phyloP scores from a whole-genome alignment of 2,888 invertebrate species.

The Melanostoma mellinum region DNA sequence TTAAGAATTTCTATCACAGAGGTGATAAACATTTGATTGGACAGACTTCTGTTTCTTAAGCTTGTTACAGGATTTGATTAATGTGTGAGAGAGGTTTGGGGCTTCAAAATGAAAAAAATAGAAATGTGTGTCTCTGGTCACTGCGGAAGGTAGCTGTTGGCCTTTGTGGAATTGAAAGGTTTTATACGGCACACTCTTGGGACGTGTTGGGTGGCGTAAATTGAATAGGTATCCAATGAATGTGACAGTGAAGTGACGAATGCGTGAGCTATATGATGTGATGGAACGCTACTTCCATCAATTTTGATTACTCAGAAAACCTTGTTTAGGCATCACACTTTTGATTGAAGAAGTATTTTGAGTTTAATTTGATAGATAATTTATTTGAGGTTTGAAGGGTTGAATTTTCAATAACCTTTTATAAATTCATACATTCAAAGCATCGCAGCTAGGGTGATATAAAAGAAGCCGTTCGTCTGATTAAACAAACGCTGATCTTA shows the following conservation, averaged over 20 bases:
- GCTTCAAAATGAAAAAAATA: constrained; percentile 9
- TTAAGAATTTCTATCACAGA: constrained; percentile 48
- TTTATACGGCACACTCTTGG: constrained; percentile 27
- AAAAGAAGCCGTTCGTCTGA: no score
- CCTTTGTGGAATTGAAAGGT: constrained; percentile 9
- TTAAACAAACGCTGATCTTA: no score
- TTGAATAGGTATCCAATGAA: constrained; percentile 38
- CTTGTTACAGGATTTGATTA: constrained; percentile 62
- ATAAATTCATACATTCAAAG: no score
- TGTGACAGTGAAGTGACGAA: constrained; percentile 17
- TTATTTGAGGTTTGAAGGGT: no score
- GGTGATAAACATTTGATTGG: constrained; percentile 67
- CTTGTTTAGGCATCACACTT: no score
- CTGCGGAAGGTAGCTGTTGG: neutral
- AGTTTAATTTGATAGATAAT: no score
- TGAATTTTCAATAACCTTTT: no score
- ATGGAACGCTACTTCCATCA: constrained; percentile 57
- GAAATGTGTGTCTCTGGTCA: constrained; percentile 15
- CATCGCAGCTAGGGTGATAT: no score
- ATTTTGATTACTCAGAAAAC: constrained; percentile 47
- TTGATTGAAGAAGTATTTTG: no score
- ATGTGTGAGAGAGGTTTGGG: constrained; percentile 46
- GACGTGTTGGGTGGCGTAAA: constrained; percentile 56
- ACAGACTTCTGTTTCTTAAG: constrained; percentile 40
- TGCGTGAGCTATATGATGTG: constrained; percentile 31